Base-by-base conservation (phyloP, 2,888 invertebrate species). In the Trisateles emortualis region DNA sequence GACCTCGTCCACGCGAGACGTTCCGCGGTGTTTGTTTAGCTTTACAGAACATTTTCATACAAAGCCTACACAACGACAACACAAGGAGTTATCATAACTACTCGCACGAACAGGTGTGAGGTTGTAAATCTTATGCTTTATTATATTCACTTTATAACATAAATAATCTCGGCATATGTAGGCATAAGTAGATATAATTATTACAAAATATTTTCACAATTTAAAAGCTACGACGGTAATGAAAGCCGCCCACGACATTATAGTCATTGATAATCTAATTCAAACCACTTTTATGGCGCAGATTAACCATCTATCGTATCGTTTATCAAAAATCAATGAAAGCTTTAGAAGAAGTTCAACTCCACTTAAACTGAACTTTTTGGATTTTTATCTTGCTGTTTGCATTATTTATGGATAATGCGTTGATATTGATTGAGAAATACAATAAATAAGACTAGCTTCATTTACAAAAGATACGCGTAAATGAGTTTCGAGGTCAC, bases 1-100 rank as follows among this genome's bases (percentile, higher is more conserved):
- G 76, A 74, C 74, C 74, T 66, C 72, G 55, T 54, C 57, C 59
- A 63, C 60, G 58, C 64, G 59, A 72, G 56, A 52, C 29, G 45
- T 65, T 69, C 71, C 63, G 71, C 61, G 58, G 59, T 63, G 60
- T 76, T 72, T 70, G 66, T 64, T 74, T 75, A 72, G 68, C 67
- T 62, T 72, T 72, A 69, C 58, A 67, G 58, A 65, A 62, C 59
- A 60, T 65, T 62, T 67, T 65, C 64, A 60, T 54, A 58, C 50
- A 52, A 55, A 56, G 52, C 52, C 48, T 54, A 50, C 39, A 47
- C 42, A 33, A 54, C 47, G 26, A 42, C 41, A 16, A 53, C 50
- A 59, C 44, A 39, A 40, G 55, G 17, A 42, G 43, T 26, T 58
- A 64, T 58, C 66, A 55, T 63, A 65, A 72, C 67, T 56, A 69